Conservation (phyloP, 2,113 vertebrate species). For the Cinclus mexicanus region DNA sequence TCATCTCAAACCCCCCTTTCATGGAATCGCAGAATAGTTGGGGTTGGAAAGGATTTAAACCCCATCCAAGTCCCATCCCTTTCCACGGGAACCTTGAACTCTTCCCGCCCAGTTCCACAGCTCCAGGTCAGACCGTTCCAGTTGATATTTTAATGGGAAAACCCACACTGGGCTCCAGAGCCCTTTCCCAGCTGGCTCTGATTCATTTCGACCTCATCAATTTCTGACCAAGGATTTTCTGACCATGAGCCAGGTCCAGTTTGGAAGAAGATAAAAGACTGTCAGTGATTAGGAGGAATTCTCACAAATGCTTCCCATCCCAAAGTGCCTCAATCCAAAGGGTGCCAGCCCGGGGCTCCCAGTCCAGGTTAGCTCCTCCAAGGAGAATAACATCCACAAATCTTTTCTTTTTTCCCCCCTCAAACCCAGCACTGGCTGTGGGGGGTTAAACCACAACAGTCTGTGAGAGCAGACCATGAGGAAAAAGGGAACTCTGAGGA, state of each 20-base stretch:
- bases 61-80: accelerated
- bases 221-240: not conserved
- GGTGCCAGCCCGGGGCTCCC: not conserved
- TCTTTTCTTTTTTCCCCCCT: not conserved
- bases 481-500: not conserved
- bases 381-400: not conserved
- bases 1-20: not conserved
- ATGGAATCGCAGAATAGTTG: too few relatives aligned
- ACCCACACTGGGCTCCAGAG: not conserved
- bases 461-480: not conserved
- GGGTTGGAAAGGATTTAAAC: not conserved
- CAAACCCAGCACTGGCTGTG: not conserved
- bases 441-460: not conserved
- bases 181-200: not conserved
- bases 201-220: not conserved
- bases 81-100: not conserved
- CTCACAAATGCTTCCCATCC: not conserved
- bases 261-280: not conserved
- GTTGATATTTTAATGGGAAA: not conserved
- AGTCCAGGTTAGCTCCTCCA: not conserved
- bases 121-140: not conserved
- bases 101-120: not conserved
- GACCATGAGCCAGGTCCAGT: not conserved
- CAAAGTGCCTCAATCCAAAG: not conserved
- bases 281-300: not conserved